Base-by-base conservation (phyloP, 2,797 vertebrate genomes). In the Mus minutoides region DNA sequence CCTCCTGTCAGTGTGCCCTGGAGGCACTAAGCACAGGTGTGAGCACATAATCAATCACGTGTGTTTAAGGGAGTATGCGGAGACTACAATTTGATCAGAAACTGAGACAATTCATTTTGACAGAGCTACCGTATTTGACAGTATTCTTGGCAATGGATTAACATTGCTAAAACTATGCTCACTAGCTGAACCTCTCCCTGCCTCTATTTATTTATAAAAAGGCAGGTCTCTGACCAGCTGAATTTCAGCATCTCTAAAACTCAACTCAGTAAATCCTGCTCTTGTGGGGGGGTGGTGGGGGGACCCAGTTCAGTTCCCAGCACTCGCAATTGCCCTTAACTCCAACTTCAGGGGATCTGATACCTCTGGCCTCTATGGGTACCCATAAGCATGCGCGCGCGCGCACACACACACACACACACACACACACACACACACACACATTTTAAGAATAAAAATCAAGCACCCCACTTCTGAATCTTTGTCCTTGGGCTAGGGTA, bases 161-260 rank as follows among this genome's bases (percentile, higher is more conserved):
- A 92, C 58, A 46, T 3, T 16, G 37, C 17, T 71, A 88, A 96
- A 87, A 78, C 37, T 26, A 60, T 52, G 26, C 77, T 92, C 29
- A 88, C 75, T 26, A 91, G 34, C 19, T 6, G 89, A 52, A 88
- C 46, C 58, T 77, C 90, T 84, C 14, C 49, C 73, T 26, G 40
- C 64, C 60, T 52, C 73, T 46, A 88, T 37, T 90, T 80, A 24
- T 46, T 3, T 88, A 82, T 92, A 75, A 85, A 90, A 95, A 83
- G 43, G 3, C 75, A 17, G 34, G 77, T 85, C 31, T 90, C 22
- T 10, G 12, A 67, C 22, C 34, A 34, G 31, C 0, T 64, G 52
- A 90, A 91, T 69, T 56, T 76, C 76, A 94, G 56, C 37, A 76
- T 58, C 58, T 93, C 58, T 80, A 76, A 93, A 92, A 54, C 34